phyloP scores from a whole-genome alignment of 2,113 vertebrate species.

The Rhinoptilus africanus region DNA sequence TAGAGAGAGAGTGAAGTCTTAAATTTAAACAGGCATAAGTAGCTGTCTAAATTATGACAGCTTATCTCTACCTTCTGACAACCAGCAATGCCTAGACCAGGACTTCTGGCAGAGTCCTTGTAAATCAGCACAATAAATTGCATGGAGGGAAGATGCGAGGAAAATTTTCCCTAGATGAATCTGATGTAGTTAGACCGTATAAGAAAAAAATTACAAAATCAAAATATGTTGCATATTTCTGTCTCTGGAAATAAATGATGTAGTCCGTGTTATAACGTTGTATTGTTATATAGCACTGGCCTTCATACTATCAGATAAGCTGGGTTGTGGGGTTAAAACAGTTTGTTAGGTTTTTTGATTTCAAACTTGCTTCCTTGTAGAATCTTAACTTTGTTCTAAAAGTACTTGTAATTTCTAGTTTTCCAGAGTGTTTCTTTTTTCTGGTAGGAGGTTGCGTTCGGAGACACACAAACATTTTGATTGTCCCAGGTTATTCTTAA shows the following conservation, averaged over 20 bases:
- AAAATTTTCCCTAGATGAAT: neutral
- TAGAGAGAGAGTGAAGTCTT: neutral
- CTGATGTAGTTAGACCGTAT: neutral
- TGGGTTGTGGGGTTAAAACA: neutral
- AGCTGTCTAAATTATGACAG: neutral
- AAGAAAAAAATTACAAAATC: neutral
- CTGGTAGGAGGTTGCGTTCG: neutral
- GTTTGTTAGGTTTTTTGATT: neutral
- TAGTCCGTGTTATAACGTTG: neutral
- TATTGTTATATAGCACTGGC: neutral
- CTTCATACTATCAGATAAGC: neutral
- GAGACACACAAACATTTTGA: neutral
- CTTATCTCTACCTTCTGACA: neutral
- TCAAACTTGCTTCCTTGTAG: neutral
- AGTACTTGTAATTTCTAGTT: neutral
- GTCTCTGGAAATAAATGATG: neutral
- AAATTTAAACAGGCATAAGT: neutral
- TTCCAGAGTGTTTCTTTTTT: neutral
- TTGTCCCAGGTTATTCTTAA: neutral
- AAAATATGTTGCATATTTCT: neutral
- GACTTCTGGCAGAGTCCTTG: neutral
- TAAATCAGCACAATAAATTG: neutral
- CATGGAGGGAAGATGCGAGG: neutral
- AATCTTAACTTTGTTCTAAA: neutral
- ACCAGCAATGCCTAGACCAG: neutral